These are phyloP conservation scores for Sarcophaga caerulescens DNA, from an alignment of 2,888 invertebrate genomes.

Conservation along the genomic window DNA sequence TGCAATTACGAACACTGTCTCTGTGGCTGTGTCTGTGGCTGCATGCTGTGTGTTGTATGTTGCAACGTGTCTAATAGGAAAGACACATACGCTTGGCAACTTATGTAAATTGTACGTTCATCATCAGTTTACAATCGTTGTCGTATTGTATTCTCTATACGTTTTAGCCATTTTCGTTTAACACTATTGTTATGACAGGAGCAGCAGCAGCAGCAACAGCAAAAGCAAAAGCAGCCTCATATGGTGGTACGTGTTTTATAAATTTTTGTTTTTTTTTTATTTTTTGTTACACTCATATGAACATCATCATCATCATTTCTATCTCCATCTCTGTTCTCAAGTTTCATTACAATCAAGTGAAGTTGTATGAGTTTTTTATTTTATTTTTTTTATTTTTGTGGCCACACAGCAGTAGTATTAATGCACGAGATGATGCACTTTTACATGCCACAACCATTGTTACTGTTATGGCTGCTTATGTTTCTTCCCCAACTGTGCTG, in stretches of 20 bases:
- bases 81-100: constrained; percentile 11
- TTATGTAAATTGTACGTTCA: constrained; percentile 51
- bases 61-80: constrained; percentile 43
- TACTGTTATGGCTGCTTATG: not conserved
- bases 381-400: not conserved
- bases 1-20: not conserved
- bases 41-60: constrained; percentile 3
- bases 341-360: constrained; percentile 47
- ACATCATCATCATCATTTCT: not conserved
- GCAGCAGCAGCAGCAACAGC: not conserved
- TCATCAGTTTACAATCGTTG: constrained; percentile 11
- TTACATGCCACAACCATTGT: constrained; percentile 21
- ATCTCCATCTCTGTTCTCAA: constrained; percentile 6
- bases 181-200: constrained; percentile 52
- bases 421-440: constrained; percentile 43
- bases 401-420: constrained; percentile 5
- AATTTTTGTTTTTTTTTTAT: not conserved
- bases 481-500: not conserved
- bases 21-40: not conserved
- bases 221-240: not conserved
- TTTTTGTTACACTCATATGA: not conserved
- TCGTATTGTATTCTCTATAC: too few species aligned
- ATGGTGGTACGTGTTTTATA: not conserved
- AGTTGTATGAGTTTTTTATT: not conserved
- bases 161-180: constrained; percentile 20